Percentiles rank a stretch among this genome's conserved stretches.
Evolutionary conservation across 2,888 invertebrate genomes (phyloP).

Genomic region (Lithophane ornitopus): DNA sequence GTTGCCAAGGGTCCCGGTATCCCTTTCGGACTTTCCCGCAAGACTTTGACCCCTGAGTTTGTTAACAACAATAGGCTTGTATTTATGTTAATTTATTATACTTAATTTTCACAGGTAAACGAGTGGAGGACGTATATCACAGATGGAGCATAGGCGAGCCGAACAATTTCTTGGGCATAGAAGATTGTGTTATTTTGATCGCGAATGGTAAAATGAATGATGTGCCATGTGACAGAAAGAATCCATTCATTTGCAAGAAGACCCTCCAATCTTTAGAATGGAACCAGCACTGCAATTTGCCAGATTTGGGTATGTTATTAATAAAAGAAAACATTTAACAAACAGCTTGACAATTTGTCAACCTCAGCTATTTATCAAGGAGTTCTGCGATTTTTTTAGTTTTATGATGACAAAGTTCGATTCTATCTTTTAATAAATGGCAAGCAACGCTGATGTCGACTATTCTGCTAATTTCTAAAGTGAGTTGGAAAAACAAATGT

Average conservation of each 20-base stretch:
- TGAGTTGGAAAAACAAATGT: too few species aligned
- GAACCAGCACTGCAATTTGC: conserved; percentile 26
- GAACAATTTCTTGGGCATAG: conserved; percentile 4
- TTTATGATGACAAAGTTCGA: background rate
- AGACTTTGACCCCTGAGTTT: too few species aligned
- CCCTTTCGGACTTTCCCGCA: too few species aligned
- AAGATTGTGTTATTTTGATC: background rate
- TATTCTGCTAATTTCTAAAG: too few species aligned
- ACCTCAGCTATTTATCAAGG: background rate
- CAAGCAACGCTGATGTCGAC: too few species aligned
- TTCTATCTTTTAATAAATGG: too few species aligned
- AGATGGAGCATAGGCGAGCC: conserved; percentile 23
- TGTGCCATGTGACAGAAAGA: background rate
- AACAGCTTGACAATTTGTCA: background rate
- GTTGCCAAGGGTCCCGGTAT: too few species aligned
- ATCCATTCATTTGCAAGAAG: conserved; percentile 33
- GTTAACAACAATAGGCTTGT: too few species aligned
- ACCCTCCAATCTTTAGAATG: conserved; percentile 33
- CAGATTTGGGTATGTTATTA: conserved; percentile 27
- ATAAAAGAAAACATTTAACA: background rate
- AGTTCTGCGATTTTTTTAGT: background rate
- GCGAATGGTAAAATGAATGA: conserved; percentile 10
- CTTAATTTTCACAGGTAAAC: conserved; percentile 25
- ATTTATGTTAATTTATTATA: background rate
- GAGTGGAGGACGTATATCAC: conserved; percentile 31